phyloP scores from a whole-genome alignment of 2,888 invertebrate genomes.

The Limnephilus lunatus region DNA sequence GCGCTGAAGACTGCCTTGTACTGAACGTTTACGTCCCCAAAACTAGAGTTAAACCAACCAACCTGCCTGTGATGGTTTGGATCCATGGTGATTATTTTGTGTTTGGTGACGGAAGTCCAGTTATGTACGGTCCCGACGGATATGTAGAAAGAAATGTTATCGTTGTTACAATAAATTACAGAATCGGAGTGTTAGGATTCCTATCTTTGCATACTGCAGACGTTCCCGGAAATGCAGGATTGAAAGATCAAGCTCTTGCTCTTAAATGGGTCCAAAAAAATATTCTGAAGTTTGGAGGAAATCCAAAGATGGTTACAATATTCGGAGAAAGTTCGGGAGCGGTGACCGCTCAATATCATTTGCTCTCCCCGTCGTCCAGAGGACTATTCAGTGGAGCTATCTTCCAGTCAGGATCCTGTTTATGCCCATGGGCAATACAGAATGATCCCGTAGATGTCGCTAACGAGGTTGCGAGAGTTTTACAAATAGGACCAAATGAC shows the following conservation, averaged over 20 bases:
- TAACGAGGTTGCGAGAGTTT: background rate
- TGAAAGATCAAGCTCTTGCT: slow-evolving; percentile 60
- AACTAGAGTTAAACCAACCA: background rate
- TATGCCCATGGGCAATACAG: slow-evolving; percentile 69
- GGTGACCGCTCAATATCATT: slow-evolving; percentile 56
- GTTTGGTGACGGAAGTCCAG: slow-evolving; percentile 65
- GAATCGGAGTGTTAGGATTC: slow-evolving; percentile 67
- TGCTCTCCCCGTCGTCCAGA: slow-evolving; percentile 57
- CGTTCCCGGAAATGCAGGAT: slow-evolving; percentile 58
- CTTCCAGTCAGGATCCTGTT: slow-evolving; percentile 58
- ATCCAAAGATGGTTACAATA: slow-evolving; percentile 56
- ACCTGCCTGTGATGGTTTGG: slow-evolving; percentile 53
- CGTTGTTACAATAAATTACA: slow-evolving; percentile 68
- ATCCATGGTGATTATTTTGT: slow-evolving; percentile 68
- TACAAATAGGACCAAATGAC: slow-evolving; percentile 59
- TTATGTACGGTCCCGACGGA: slow-evolving; percentile 66
- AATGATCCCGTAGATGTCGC: background rate
- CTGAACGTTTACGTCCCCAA: slow-evolving; percentile 58
- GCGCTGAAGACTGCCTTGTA: slow-evolving; percentile 55
- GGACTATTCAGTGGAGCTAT: slow-evolving; percentile 57
- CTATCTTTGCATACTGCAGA: slow-evolving; percentile 58
- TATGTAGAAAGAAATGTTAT: slow-evolving; percentile 65
- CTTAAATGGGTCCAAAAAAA: slow-evolving; percentile 59
- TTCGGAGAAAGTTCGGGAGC: slow-evolving; percentile 61
- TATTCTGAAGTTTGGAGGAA: slow-evolving; percentile 55